A percentile compares a stretch with the other conserved stretches of the same genome.
These are phyloP conservation scores for Poliocrania exsul DNA, from an alignment of 2,797 vertebrate genomes.

Conservation along the genomic window DNA sequence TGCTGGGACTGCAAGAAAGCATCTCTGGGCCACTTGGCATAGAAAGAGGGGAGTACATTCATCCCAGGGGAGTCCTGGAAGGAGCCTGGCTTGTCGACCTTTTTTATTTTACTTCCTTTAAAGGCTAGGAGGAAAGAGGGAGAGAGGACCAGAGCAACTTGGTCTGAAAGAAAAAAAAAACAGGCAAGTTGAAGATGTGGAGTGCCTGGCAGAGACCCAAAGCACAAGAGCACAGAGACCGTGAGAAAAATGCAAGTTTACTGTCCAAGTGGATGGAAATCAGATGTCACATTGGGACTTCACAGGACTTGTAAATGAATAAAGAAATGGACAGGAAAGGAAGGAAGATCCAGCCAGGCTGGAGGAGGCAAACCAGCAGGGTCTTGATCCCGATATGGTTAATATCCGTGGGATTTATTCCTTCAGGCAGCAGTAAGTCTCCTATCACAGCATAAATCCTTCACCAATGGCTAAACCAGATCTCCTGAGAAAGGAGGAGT, in stretches of 20 bases:
- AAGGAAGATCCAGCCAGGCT: not conserved
- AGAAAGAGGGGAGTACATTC: not conserved
- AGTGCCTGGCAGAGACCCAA: constrained; percentile 60
- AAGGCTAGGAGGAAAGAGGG: not conserved
- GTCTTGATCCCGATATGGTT: not conserved
- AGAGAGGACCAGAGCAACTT: not conserved
- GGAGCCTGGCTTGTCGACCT: accelerated
- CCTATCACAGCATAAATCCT: not conserved
- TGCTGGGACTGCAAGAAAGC: not conserved
- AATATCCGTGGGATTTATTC: not conserved
- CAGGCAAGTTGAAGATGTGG: not conserved
- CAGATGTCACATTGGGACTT: not conserved
- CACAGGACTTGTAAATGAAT: not conserved
- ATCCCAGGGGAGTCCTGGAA: not conserved
- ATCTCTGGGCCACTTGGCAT: not conserved
- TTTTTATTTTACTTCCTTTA: constrained; percentile 25
- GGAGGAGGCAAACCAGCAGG: not conserved
- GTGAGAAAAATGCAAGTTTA: constrained; percentile 68
- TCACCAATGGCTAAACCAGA: not conserved
- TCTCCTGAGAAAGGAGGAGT: not conserved
- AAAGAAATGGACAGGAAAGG: not conserved
- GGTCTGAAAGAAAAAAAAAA: not conserved
- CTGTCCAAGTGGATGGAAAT: constrained; percentile 47
- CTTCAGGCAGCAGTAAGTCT: not conserved
- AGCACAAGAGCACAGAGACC: constrained; percentile 63